A percentile compares a stretch with the other conserved stretches of the same genome.
These are phyloP conservation scores for Xanthia togata DNA, from an alignment of 2,888 invertebrate genomes.

Conservation along the genomic window DNA sequence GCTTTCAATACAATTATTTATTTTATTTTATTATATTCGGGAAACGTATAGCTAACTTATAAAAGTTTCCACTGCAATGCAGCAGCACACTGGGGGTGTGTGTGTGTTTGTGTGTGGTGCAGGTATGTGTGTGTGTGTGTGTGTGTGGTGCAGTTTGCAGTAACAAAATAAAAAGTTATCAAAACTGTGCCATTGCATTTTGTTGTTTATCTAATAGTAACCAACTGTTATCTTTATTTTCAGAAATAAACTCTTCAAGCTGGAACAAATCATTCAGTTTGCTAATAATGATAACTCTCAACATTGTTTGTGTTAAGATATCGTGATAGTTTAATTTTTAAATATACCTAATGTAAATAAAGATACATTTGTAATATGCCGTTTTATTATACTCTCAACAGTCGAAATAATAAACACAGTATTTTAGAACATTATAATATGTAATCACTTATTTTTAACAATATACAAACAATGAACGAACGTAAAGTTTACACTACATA, in stretches of 20 bases:
- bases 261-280: constrained; percentile 68
- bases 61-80: no score
- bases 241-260: constrained; percentile 80
- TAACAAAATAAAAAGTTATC: not conserved
- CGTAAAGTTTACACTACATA: constrained; percentile 48
- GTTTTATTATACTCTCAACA: constrained; percentile 43
- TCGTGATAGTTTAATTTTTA: constrained; percentile 69
- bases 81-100: no score
- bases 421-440: constrained; percentile 66
- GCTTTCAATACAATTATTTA: not conserved
- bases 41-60: no score
- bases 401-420: constrained; percentile 56
- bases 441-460: constrained; percentile 68
- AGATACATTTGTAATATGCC: constrained; percentile 46
- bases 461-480: constrained; percentile 66
- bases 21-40: no score
- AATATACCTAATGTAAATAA: constrained; percentile 58
- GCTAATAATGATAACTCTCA: constrained; percentile 63
- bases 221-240: constrained; percentile 62
- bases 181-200: not conserved
- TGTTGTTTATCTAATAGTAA: not conserved
- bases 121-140: no score
- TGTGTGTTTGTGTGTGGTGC: no score
- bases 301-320: constrained; percentile 69
- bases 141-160: no score